Evolutionary conservation across 2,113 vertebrate genomes (phyloP).

Genomic region (Alethe diademata): DNA sequence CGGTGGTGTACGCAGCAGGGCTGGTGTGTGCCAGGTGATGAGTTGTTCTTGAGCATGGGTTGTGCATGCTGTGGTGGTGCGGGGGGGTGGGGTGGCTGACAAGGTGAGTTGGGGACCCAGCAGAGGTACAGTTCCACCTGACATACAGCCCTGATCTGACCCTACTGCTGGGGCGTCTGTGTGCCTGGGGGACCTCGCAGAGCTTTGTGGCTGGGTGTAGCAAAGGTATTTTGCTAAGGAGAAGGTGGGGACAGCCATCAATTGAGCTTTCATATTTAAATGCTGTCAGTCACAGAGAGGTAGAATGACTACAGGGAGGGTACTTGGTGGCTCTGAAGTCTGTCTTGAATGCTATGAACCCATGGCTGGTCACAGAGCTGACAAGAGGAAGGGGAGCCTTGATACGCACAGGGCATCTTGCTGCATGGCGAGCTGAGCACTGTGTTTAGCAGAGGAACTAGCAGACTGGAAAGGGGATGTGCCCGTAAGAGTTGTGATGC

Average conservation of each 20-base stretch:
- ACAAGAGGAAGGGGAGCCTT: background rate
- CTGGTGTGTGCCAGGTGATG: background rate
- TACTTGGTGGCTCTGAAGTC: background rate
- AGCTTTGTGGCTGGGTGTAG: background rate
- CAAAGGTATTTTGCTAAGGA: background rate
- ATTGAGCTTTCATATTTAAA: background rate
- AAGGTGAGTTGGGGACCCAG: background rate
- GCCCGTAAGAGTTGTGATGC: background rate
- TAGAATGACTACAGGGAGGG: background rate
- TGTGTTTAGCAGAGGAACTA: background rate
- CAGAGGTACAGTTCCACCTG: background rate
- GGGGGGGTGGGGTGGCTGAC: too few relatives aligned
- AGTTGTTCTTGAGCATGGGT: background rate
- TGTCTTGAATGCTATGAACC: background rate
- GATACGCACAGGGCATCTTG: background rate
- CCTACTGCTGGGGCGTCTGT: rapidly evolving
- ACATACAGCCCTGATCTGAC: background rate
- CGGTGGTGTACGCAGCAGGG: background rate
- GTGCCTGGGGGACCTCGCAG: background rate
- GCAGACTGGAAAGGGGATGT: background rate
- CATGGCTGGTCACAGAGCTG: background rate
- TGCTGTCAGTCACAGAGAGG: background rate
- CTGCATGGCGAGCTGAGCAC: background rate
- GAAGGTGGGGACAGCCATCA: background rate
- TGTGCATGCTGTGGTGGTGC: background rate